Conservation (phyloP, 2,888 invertebrate species). For the Drosophila borborema region DNA sequence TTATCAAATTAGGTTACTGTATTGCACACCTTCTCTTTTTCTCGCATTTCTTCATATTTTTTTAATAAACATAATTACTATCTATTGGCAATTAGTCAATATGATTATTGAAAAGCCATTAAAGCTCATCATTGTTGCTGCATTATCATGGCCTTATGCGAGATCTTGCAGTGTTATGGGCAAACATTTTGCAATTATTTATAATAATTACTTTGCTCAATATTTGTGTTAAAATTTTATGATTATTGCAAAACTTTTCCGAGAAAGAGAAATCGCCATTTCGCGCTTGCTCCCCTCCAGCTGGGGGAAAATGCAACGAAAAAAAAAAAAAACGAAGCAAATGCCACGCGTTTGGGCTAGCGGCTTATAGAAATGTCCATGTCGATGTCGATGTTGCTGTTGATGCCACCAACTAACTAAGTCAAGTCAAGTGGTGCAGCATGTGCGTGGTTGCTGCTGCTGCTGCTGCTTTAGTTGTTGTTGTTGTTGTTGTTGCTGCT, state of each 20-base stretch:
- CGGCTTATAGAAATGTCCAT: slow-evolving; percentile 47
- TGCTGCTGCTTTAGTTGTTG: slow-evolving; percentile 9
- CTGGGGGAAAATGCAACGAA: slow-evolving; percentile 58
- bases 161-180: slow-evolving; percentile 28
- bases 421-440: slow-evolving; percentile 55
- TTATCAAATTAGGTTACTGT: slow-evolving; percentile 14
- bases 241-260: slow-evolving; percentile 77
- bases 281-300: slow-evolving; percentile 48
- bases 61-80: slow-evolving; percentile 13
- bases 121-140: slow-evolving; percentile 8
- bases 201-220: slow-evolving; percentile 73
- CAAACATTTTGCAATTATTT: slow-evolving; percentile 47
- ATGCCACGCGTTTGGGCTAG: slow-evolving; percentile 45
- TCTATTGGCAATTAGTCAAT: slow-evolving; percentile 16
- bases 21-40: neutral
- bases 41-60: neutral
- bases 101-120: slow-evolving; percentile 17
- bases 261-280: slow-evolving; percentile 78
- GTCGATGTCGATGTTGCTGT: slow-evolving; percentile 15
- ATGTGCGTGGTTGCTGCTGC: slow-evolving; percentile 11
- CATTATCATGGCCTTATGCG: slow-evolving; percentile 26
- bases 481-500: slow-evolving; percentile 3
- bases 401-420: slow-evolving; percentile 57
- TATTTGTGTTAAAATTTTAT: slow-evolving; percentile 76
- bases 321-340: slow-evolving; percentile 17